Conservation (phyloP, 2,797 vertebrate species). For the Alosa sapidissima region DNA sequence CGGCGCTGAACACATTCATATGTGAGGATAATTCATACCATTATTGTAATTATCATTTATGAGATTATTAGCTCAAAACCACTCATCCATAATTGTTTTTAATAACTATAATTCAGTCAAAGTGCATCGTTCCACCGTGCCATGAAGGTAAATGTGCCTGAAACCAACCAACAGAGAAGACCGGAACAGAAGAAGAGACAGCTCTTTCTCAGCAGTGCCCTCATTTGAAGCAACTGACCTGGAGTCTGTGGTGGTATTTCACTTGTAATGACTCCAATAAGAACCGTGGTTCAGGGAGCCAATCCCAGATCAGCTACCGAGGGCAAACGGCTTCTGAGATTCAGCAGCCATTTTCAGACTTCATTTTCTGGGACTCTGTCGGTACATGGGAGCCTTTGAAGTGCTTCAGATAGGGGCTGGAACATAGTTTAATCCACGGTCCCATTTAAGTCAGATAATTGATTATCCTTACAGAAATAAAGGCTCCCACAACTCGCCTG, state of each 20-base stretch:
- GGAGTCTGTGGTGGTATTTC: background rate
- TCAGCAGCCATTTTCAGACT: background rate
- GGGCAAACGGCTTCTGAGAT: background rate
- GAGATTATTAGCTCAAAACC: constrained; percentile 39
- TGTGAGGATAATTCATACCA: constrained; percentile 1
- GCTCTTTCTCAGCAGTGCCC: background rate
- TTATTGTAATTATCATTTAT: constrained; percentile 23
- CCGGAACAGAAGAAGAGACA: too few species aligned
- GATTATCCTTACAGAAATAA: constrained; percentile 17
- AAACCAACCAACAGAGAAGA: background rate
- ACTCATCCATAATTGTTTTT: constrained; percentile 35
- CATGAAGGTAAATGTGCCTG: background rate
- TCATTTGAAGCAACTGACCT: background rate
- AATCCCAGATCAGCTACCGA: background rate
- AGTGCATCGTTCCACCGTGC: background rate
- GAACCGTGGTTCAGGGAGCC: background rate
- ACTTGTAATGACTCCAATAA: background rate
- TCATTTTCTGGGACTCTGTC: constrained; percentile 14
- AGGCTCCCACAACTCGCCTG: background rate
- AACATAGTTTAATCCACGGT: background rate
- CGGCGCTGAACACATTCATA: background rate
- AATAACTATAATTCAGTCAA: constrained; percentile 48
- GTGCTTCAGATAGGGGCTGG: background rate
- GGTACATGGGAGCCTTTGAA: background rate
- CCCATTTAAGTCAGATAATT: constrained; percentile 7